Evolutionary conservation across 2,888 invertebrate genomes (phyloP).

Genomic region (Archips xylosteana): DNA sequence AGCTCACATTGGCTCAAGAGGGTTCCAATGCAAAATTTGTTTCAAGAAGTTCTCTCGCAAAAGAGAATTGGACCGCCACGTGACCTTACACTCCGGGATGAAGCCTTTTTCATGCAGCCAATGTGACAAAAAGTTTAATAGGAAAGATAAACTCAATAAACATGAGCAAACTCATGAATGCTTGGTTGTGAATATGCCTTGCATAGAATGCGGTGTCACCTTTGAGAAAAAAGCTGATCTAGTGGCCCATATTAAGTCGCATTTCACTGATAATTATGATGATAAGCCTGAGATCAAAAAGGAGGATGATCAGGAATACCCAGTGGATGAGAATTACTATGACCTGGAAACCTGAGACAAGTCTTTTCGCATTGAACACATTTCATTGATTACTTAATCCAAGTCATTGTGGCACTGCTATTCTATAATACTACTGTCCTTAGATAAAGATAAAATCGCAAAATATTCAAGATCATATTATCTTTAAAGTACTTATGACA

Average conservation of each 20-base stretch:
- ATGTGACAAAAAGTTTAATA: constrained; percentile 88
- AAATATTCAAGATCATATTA: background rate
- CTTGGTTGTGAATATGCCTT: constrained; percentile 86
- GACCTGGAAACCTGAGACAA: constrained; percentile 72
- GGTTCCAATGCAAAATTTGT: constrained; percentile 88
- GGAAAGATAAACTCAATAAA: constrained; percentile 89
- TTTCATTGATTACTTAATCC: constrained; percentile 43
- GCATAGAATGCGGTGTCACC: constrained; percentile 86
- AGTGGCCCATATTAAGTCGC: constrained; percentile 86
- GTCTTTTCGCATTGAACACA: constrained; percentile 46
- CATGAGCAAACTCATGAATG: constrained; percentile 89
- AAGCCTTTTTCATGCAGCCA: constrained; percentile 88
- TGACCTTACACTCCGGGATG: constrained; percentile 88
- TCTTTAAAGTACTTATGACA: constrained; percentile 6
- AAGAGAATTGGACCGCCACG: constrained; percentile 89
- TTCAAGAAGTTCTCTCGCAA: constrained; percentile 89
- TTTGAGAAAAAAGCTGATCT: constrained; percentile 86
- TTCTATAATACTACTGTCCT: constrained; percentile 27
- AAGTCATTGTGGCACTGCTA: constrained; percentile 32
- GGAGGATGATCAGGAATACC: constrained; percentile 71
- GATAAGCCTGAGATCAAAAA: constrained; percentile 76
- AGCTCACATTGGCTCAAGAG: constrained; percentile 83
- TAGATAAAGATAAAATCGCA: constrained; percentile 19
- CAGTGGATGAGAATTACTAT: constrained; percentile 74
- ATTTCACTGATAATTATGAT: constrained; percentile 81